Base-by-base conservation (phyloP, 2,888 invertebrate species). In the Pardosa pseudoannulata region DNA sequence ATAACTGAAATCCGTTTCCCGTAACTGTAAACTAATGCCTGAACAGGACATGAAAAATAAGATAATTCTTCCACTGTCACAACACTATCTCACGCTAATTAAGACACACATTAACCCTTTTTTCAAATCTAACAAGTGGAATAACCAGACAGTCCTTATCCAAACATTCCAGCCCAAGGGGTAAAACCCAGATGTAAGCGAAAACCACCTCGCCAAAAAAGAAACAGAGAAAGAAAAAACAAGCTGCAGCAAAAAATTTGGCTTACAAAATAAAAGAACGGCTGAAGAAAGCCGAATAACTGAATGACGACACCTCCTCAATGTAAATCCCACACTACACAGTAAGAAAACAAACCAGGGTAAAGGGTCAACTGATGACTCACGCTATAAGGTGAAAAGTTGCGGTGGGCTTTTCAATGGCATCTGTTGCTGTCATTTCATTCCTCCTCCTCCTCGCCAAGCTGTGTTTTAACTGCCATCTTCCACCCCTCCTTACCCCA, bases 351-450 rank as follows among this genome's bases (percentile, higher is more conserved):
- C 78, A 85, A 78, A 85, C 67, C 46, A n/a, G 19, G 56, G 56
- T 36, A 81, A 75, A 75, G 83, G 83, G 83, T 85, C 83, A 85
- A 73, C 67, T 28, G 36, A 78, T 78, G 78, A 78, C 46, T 78
- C 83, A 78, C 73, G 28, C 36, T 71, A 31, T 71, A 85, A 85
- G 83, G 83, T 85, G 83, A 67, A 68, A 74, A 74, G 68, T 74
- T 74, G 68, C 41, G 73, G 62, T 78, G 19, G 39, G 56, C 39
- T 82, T 71, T 67, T 82, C 50, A 67, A 72, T 41, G 29, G 62
- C 78, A 78, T 78, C 78, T 78, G 78, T 27, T 78, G 78, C 73
- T 85, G 83, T 85, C 83, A 85, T 78, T 85, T 76, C 56, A 23
- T 28, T 6, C 36, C 28, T 6, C 19, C 32, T 31, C 16, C 32